Base-by-base conservation (phyloP, 2,113 vertebrate species). In the Pleuronectes platessa region DNA sequence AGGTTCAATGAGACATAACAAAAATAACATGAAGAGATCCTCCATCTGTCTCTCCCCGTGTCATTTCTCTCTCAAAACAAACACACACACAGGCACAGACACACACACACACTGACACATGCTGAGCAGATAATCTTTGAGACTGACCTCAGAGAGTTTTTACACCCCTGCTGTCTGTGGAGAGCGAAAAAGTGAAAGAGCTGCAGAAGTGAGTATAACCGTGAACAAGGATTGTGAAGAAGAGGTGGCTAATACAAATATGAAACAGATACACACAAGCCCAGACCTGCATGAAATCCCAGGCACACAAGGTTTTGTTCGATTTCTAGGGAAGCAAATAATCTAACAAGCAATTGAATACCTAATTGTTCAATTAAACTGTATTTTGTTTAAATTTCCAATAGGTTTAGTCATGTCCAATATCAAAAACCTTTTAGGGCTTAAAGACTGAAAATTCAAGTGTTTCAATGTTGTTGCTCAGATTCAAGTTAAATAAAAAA, bases 1-100 rank as follows among this genome's bases (percentile, higher is more conserved):
- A 83, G 70, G 47, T 61, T 86, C 86, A 83, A 80, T 89, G 90
- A 92, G 86, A 90, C 89, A 86, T 88, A 89, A 91, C 87, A 88
- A 89, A 86, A 90, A 90, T 75, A 91, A 69, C 82, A 84, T 73
- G 60, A 73, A 76, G 68, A 84, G 82, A 88, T 60, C 76, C 71
- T 90, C 78, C 85, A 85, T 89, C 82, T 88, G 64, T 84, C 79
- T 81, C 78, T 68, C 49, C 15, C 53, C 3, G 4, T 71, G 74
- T 79, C 79, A 60, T 80, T 86, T 74, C 76, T 76, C 66, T 79
- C 60, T 72, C 60, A 82, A 74, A 90, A 84, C 26, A 21, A 12
- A 5, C 27, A 62, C 61, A 40, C 73, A 26, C 37, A 45, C 42
- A 40, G 20, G 14, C 37, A n/a, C 31, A 62, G 37, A 23, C 73